Percentiles rank a stretch among this genome's conserved stretches.
Conservation (phyloP, 2,888 invertebrate species). For the Panopea generosa region DNA sequence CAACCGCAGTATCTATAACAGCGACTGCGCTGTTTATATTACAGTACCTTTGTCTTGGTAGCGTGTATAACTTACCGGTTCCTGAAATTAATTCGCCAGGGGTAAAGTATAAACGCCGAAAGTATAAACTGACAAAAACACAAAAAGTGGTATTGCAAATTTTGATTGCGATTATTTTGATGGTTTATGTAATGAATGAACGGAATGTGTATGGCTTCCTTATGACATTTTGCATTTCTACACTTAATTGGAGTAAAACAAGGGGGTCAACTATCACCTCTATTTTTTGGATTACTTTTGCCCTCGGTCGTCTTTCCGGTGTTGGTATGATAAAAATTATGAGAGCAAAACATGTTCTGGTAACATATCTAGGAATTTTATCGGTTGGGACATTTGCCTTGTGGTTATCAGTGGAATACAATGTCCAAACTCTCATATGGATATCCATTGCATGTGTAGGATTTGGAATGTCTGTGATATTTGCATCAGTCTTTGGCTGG, state of each 20-base stretch:
- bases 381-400: not conserved
- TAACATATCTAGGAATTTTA: not conserved
- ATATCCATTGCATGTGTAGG: not conserved
- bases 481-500: conserved; percentile 4
- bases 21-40: not conserved
- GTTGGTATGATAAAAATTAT: not conserved
- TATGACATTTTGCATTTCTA: not conserved
- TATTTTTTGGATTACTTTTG: not conserved
- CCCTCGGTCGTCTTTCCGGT: not conserved
- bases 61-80: not conserved
- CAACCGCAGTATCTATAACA: not conserved
- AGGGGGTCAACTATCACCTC: not conserved
- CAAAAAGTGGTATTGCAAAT: not conserved
- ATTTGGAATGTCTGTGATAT: conserved; percentile 6
- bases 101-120: not conserved
- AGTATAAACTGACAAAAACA: not conserved
- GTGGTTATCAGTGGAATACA: conserved; percentile 3
- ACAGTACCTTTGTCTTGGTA: not conserved
- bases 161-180: not conserved
- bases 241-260: not conserved
- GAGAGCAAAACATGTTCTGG: not conserved
- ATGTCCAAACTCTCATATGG: not conserved
- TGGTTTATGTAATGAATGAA: conserved; percentile 1
- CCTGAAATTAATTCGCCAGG: not conserved
- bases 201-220: not conserved